Evolutionary conservation across 2,797 vertebrate species (phyloP), one percentile per base, ranked within the genome.

Genomic region (Esox lucius): DNA sequence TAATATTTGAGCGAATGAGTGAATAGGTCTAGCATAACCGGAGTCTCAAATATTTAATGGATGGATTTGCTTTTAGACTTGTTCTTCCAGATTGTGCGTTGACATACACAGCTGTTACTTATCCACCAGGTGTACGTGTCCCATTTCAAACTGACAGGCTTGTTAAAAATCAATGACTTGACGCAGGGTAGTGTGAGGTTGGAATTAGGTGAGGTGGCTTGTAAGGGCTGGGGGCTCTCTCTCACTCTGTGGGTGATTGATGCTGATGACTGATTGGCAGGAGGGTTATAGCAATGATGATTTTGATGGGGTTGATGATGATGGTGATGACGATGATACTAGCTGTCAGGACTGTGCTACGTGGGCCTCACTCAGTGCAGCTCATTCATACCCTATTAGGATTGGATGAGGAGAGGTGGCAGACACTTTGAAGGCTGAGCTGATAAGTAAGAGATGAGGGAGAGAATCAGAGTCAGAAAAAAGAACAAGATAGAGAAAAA

Each of bases 371-470:
- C 26, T 31, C 13, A 13, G n/a, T 19, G 11, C 31, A 31, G 31
- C 64, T 66, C 64, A 19, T 66, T 66, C 28, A 65, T 8, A 28
- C 28, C 62, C 62, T 65, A 65, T 65, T 65, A 65, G 62, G 61
- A 24, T 31, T 11, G 15, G 61, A 24, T 26, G 6, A 65, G 28
- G 28, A 16, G 26, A 33, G 26, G 28, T 17, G 65, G 56, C 62
- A 33, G 62, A 13, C 28, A 31, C 62, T 64, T 64, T 26, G 28
- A 65, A 65, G 62, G 62, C 62, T 65, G 62, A 19, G 28, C 28
- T 65, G 62, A 33, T 65, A 65, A 33, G 62, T 31, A 65, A 17
- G 62, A 65, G 62, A 65, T 65, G 62, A 65, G 62, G 64, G 26
- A 9, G 53, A 13, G 8, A n/a, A n/a, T 3, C 35, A 39, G 7